Evolutionary conservation across 2,797 vertebrate species (phyloP).

Genomic region (Urophycis tenuis): DNA sequence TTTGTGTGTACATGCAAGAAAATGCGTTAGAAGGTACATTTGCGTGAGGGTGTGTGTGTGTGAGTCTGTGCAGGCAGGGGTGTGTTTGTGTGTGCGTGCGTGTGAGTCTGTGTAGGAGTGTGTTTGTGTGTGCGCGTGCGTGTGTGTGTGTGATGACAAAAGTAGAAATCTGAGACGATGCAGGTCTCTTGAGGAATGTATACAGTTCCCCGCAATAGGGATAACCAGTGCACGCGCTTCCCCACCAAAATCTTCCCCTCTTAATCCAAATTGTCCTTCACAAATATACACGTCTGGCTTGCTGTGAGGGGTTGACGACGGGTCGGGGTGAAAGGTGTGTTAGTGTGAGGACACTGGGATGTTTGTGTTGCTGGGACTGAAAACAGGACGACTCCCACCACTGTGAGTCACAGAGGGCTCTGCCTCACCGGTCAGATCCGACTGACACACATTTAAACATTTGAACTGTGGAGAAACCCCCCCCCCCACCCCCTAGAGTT

Average conservation of each 20-base stretch:
- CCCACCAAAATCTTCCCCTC: background rate
- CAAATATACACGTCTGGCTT: no score
- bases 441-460: background rate
- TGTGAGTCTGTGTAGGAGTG: background rate
- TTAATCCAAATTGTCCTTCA: no score
- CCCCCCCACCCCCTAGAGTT: no score
- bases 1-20: background rate
- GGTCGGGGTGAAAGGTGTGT: no score
- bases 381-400: no score
- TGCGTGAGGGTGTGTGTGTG: background rate
- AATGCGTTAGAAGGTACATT: background rate
- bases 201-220: background rate
- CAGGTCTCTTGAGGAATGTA: background rate
- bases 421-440: no score
- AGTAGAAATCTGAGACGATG: background rate
- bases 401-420: no score
- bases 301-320: no score
- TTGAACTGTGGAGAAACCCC: no score
- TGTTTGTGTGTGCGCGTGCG: background rate
- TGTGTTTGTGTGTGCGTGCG: background rate
- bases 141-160: slow-evolving; percentile 4
- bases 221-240: background rate
- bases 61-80: background rate
- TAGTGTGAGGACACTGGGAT: no score
- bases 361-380: no score